Conservation (phyloP, 2,888 invertebrate species). For the Drosophila helvetica region DNA sequence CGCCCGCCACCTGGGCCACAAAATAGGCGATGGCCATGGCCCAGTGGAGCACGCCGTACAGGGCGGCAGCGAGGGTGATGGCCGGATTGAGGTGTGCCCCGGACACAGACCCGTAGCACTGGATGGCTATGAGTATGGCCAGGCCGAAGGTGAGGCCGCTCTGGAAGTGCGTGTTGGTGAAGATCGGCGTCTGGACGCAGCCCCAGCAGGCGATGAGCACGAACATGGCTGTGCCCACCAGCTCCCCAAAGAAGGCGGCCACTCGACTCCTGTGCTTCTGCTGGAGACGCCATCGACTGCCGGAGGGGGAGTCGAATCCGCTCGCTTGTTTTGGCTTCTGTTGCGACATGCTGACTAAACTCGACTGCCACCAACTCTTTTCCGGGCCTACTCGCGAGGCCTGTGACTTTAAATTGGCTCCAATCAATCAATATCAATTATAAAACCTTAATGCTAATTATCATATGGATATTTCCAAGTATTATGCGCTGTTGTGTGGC, state of each 20-base stretch:
- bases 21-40: constrained; percentile 86
- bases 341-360: constrained; percentile 58
- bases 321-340: constrained; percentile 38
- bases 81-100: constrained; percentile 91
- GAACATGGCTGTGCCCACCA: constrained; percentile 87
- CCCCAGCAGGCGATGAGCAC: constrained; percentile 91
- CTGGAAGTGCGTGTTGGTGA: constrained; percentile 78
- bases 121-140: constrained; percentile 87
- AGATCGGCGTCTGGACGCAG: constrained; percentile 81
- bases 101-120: constrained; percentile 90
- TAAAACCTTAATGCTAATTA: constrained; percentile 77
- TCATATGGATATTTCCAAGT: constrained; percentile 59
- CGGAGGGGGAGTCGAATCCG: neutral
- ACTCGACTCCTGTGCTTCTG: constrained; percentile 40
- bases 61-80: constrained; percentile 87
- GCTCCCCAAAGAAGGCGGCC: constrained; percentile 85
- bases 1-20: constrained; percentile 88
- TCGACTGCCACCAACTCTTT: constrained; percentile 32
- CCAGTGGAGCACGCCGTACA: constrained; percentile 74
- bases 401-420: constrained; percentile 35
- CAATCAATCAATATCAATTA: constrained; percentile 75
- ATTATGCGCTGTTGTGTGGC: constrained; percentile 3
- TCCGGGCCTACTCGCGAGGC: neutral
- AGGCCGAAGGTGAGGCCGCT: constrained; percentile 86
- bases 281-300: constrained; percentile 43